These are phyloP conservation scores for Chrysaora quinquecirrha DNA, from an alignment of 30 jellyfish, hydroid and myxozoan species.

Conservation along the genomic window DNA sequence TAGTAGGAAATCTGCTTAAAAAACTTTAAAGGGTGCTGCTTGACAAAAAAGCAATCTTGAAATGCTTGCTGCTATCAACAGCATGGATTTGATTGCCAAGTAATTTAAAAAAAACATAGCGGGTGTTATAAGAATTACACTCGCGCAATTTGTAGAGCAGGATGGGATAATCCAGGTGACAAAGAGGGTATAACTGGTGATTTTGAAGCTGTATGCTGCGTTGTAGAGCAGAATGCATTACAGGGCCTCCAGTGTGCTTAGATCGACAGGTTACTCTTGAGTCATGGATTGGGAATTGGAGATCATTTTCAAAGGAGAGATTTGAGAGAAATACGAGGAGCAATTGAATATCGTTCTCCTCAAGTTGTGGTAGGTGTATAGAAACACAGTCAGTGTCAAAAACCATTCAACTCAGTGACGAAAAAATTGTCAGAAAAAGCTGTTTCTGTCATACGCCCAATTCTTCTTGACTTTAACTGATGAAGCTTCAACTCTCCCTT, in stretches of 20 bases:
- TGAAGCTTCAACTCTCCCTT: background rate
- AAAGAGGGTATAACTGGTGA: background rate
- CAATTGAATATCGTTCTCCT: background rate
- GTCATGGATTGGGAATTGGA: background rate
- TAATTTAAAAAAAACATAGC: background rate
- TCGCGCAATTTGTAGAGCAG: background rate
- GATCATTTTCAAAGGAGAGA: background rate
- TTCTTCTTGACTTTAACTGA: background rate
- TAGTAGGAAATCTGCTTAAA: background rate
- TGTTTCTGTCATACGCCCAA: background rate
- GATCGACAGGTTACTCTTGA: background rate
- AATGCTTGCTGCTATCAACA: background rate
- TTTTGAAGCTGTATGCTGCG: background rate
- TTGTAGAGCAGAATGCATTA: background rate
- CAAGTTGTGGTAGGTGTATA: background rate
- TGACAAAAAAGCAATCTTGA: background rate
- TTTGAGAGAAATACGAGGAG: too few species aligned
- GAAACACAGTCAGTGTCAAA: background rate
- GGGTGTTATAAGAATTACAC: background rate
- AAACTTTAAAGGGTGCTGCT: background rate
- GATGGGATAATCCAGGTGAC: too few species aligned
- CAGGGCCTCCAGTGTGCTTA: background rate
- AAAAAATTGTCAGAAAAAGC: background rate
- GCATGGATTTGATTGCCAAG: background rate
- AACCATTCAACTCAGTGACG: background rate